Base-by-base conservation (phyloP, 2,797 vertebrate genomes). In the Aldrovandia affinis region DNA sequence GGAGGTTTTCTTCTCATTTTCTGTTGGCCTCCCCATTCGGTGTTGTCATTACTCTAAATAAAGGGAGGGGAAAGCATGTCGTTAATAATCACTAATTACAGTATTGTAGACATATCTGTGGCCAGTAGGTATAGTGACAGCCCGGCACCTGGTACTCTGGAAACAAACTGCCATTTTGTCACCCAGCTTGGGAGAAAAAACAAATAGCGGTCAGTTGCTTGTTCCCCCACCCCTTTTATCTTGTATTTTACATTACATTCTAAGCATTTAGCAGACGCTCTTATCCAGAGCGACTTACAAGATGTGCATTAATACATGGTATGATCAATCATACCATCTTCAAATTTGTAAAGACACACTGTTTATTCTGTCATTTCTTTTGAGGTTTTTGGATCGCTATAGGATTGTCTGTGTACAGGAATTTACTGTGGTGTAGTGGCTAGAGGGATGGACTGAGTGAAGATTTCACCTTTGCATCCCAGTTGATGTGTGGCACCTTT, bases 11-110 rank as follows among this genome's bases (percentile, higher is more conserved):
- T 89, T 87, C 89, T 92, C 86, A 84, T 82, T 85, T 50, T 33
- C 90, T 87, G 83, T 84, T 88, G 87, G 78, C 85, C 81, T 84
- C 20, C 65, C 81, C 39, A 2, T 22, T 39, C 68, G 52, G 81
- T 44, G 73, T 68, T 86, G 87, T 75, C 81, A 89, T 92, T 87
- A 88, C 88, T 92, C 88, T 87, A 80, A 90, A 92, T 93, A 90
- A 87, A 88, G 87, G 83, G 55, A 88, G 87, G 83, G 55, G 65
- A 85, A 78, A 42, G 36, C 83, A 82, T 85, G 59, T 80, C 68
- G 70, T 81, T 18, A 81, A 42, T 85, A 87, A 80, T 82, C 39
- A 79, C 22, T 79, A 78, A 85, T 81, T 79, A 28, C 36, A 10
- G 44, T 77, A 15, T 81, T 61, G 22, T 7, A 8, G 20, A 36